A percentile compares a stretch with the other conserved stretches of the same genome.
phyloP scores from a whole-genome alignment of 2,797 vertebrate species.

The Oryzias dopingdopingensis region DNA sequence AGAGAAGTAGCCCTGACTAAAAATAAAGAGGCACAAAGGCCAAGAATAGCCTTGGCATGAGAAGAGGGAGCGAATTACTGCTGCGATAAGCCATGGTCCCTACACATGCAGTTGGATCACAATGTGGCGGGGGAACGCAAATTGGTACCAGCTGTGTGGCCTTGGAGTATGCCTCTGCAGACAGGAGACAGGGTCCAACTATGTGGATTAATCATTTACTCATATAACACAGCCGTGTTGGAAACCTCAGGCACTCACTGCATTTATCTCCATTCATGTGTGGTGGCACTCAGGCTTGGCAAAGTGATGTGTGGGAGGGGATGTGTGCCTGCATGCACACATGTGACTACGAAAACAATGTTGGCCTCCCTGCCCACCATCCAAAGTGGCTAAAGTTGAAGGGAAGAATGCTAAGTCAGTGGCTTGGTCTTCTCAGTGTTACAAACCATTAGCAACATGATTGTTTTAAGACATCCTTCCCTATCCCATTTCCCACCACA shows the following conservation, averaged over 20 bases:
- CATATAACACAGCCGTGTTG: conserved; percentile 76
- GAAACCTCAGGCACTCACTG: conserved; percentile 78
- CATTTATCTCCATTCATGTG: conserved; percentile 78
- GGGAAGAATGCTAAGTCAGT: conserved; percentile 16
- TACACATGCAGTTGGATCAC: conserved; percentile 75
- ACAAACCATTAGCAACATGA: conserved; percentile 20
- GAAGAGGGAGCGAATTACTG: conserved; percentile 76
- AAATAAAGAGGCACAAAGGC: conserved; percentile 73
- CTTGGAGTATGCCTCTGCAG: conserved; percentile 74
- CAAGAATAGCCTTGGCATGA: conserved; percentile 77
- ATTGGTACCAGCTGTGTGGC: conserved; percentile 82
- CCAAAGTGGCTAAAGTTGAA: conserved; percentile 25
- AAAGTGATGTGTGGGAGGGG: conserved; percentile 18
- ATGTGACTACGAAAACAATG: conserved; percentile 36
- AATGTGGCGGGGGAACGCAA: conserved; percentile 71
- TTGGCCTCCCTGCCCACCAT: conserved; percentile 24
- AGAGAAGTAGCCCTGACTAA: conserved; percentile 74
- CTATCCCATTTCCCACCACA: conserved; percentile 19
- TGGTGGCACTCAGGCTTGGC: conserved; percentile 60
- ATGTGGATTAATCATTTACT: conserved; percentile 81
- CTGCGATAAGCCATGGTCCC: conserved; percentile 77
- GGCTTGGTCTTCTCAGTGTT: conserved; percentile 28
- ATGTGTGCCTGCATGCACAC: conserved; percentile 4
- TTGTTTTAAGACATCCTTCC: conserved; percentile 10
- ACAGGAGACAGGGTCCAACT: conserved; percentile 75